Percentiles rank a stretch among this genome's conserved stretches.
Conservation (phyloP, 2,888 invertebrate genomes). For the Molanna angustata region DNA sequence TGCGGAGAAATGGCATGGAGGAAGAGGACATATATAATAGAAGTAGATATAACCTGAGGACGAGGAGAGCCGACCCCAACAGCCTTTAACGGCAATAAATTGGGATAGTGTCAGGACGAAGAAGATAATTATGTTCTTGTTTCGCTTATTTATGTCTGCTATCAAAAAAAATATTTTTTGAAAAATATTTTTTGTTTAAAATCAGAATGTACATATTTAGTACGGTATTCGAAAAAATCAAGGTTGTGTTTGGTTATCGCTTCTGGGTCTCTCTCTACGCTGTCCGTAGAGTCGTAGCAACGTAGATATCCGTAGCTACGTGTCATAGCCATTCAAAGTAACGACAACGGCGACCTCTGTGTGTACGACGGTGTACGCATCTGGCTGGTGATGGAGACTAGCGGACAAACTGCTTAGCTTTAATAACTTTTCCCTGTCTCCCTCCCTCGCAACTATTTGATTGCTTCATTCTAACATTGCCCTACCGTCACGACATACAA, state of each 20-base stretch:
- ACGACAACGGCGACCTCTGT: conserved; percentile 27
- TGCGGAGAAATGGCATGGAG: too few relatives aligned
- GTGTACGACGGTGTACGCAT: conserved; percentile 28
- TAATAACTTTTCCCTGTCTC: conserved; percentile 29
- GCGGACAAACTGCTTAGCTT: conserved; percentile 27
- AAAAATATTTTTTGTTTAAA: too few relatives aligned
- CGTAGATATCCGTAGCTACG: conserved; percentile 19
- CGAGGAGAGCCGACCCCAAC: too few relatives aligned
- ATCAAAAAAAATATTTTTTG: too few relatives aligned
- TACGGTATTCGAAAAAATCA: neutral
- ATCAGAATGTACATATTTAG: neutral
- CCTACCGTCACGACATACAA: conserved; percentile 13
- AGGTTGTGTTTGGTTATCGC: conserved; percentile 7
- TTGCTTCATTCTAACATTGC: conserved; percentile 21
- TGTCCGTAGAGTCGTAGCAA: conserved; percentile 7
- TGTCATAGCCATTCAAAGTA: conserved; percentile 32
- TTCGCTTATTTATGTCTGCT: too few relatives aligned
- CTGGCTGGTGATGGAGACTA: conserved; percentile 27
- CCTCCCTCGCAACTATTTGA: conserved; percentile 19
- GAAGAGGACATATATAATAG: too few relatives aligned
- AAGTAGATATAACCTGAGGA: too few relatives aligned
- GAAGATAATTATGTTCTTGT: too few relatives aligned
- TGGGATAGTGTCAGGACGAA: too few relatives aligned
- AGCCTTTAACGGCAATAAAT: too few relatives aligned
- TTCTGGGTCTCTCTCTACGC: conserved; percentile 16